Percentiles rank a stretch among this genome's conserved stretches.
Conservation (phyloP, 2,888 invertebrate species). For the Melipona bicolor region DNA sequence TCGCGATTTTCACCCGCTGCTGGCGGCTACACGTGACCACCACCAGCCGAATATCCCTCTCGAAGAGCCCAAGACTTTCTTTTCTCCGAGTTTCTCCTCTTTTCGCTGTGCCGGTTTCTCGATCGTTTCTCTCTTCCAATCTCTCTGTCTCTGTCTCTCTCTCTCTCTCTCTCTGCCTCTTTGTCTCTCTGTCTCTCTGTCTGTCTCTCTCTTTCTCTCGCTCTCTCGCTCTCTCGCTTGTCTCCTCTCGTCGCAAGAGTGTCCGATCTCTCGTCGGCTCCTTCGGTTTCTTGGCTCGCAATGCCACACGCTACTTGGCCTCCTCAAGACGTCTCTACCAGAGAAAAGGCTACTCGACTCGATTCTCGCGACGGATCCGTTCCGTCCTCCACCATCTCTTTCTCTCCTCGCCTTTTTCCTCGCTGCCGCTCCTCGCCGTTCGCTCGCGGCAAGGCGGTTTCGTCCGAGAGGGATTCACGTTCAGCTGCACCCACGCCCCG, state of each 20-base stretch:
- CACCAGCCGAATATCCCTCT: constrained; percentile 43
- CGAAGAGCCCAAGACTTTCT: constrained; percentile 31
- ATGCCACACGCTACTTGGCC: background rate
- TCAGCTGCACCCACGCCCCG: constrained; percentile 49
- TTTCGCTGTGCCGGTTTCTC: too few species aligned
- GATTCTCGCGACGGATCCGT: constrained; percentile 21
- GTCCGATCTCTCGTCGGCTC: too few species aligned
- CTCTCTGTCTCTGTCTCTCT: background rate
- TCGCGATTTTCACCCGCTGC: constrained; percentile 39
- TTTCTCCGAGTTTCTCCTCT: constrained; percentile 16
- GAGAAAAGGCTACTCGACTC: constrained; percentile 9
- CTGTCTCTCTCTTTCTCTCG: background rate
- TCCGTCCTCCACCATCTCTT: constrained; percentile 29
- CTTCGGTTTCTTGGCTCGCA: background rate
- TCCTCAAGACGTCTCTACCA: background rate
- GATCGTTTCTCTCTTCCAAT: too few species aligned
- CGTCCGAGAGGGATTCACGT: constrained; percentile 26
- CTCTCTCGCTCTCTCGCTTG: background rate
- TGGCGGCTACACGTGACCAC: constrained; percentile 49
- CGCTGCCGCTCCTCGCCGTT: background rate
- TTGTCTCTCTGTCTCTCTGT: background rate
- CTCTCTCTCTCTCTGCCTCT: background rate
- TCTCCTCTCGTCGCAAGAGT: background rate
- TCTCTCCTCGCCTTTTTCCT: background rate
- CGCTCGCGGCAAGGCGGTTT: constrained; percentile 12